Conservation (phyloP, 2,888 invertebrate species). For the Drosophila prolongata region DNA sequence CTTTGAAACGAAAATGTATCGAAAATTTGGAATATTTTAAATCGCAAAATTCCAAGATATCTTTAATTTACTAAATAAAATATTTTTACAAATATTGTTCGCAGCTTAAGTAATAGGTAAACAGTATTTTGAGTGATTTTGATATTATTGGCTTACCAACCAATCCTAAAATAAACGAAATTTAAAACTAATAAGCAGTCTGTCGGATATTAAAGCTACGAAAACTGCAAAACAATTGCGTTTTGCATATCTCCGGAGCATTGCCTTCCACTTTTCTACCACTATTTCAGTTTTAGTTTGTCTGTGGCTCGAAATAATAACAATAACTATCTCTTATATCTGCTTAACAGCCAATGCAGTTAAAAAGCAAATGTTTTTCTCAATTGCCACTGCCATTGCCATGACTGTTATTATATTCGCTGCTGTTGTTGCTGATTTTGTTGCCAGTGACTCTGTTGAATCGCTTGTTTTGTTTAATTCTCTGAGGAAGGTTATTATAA, state of each 20-base stretch:
- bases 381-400: constrained; percentile 61
- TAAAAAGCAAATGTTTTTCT: constrained; percentile 73
- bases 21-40: too few species aligned
- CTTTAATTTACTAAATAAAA: too few species aligned
- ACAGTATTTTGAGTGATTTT: too few species aligned
- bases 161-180: neutral
- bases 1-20: too few species aligned
- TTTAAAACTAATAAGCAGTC: neutral
- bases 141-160: too few species aligned
- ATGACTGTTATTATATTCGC: constrained; percentile 45
- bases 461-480: neutral
- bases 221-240: neutral
- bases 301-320: constrained; percentile 67
- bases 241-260: constrained; percentile 42
- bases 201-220: neutral
- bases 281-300: constrained; percentile 10
- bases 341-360: constrained; percentile 79
- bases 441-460: constrained; percentile 7
- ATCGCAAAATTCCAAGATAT: too few species aligned
- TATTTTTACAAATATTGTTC: too few species aligned
- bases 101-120: too few species aligned
- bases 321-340: constrained; percentile 74
- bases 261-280: constrained; percentile 7
- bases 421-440: constrained; percentile 22
- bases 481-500: neutral